phyloP scores from a whole-genome alignment of 2,888 invertebrate species.

The Philereme vetulata region DNA sequence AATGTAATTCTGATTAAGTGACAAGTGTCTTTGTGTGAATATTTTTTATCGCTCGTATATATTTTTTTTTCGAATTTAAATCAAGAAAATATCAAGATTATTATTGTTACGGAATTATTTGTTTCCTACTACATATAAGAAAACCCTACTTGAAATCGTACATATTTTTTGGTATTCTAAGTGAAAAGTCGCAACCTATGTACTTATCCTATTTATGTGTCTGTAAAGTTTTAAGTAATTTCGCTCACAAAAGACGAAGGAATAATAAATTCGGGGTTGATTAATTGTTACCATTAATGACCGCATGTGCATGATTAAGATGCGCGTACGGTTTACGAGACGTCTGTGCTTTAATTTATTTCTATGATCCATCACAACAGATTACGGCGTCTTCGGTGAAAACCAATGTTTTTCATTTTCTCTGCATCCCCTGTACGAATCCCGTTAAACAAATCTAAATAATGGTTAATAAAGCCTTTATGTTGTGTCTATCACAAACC shows the following conservation, averaged over 20 bases:
- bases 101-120: constrained; percentile 26
- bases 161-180: constrained; percentile 33
- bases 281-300: no score
- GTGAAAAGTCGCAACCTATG: constrained; percentile 30
- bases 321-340: no score
- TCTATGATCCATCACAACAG: no score
- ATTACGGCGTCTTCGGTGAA: no score
- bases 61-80: no score
- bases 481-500: constrained; percentile 48
- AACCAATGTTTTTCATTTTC: constrained; percentile 45
- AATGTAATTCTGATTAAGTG: no score
- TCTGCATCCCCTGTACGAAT: constrained; percentile 48
- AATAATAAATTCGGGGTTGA: constrained; percentile 15
- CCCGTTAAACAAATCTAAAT: constrained; percentile 54
- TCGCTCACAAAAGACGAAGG: constrained; percentile 24
- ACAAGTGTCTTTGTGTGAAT: no score
- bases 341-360: no score
- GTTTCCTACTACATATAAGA: constrained; percentile 17
- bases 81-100: constrained; percentile 7
- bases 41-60: no score
- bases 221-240: constrained; percentile 38
- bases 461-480: constrained; percentile 39
- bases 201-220: constrained; percentile 31
- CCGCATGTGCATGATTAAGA: no score
- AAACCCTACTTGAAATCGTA: constrained; percentile 21